A percentile compares a stretch with the other conserved stretches of the same genome.
phyloP scores from a whole-genome alignment of 2,888 invertebrate genomes.

The Abrostola triplasia region DNA sequence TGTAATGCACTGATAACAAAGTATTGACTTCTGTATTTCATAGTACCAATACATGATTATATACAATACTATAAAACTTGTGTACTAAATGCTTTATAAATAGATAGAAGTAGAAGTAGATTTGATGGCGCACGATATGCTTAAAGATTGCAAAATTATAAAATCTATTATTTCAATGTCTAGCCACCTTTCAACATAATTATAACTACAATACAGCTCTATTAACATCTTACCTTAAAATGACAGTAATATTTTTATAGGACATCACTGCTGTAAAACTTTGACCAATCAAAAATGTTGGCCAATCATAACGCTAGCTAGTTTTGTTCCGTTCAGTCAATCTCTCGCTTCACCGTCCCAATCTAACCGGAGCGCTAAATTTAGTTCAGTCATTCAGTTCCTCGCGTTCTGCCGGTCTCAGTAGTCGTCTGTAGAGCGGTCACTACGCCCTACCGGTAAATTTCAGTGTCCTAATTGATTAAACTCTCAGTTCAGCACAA shows the following conservation, averaged over 20 bases:
- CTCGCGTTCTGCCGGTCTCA: constrained; percentile 76
- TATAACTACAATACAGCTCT: too few species aligned
- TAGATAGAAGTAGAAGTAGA: too few species aligned
- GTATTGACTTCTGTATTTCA: too few species aligned
- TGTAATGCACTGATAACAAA: too few species aligned
- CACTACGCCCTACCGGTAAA: constrained; percentile 79
- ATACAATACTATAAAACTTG: too few species aligned
- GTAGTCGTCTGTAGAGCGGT: constrained; percentile 79
- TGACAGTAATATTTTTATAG: not conserved
- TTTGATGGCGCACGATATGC: too few species aligned
- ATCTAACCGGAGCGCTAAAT: constrained; percentile 25
- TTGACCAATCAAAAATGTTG: constrained; percentile 27
- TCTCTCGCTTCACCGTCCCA: constrained; percentile 20
- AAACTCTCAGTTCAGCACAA: constrained; percentile 58
- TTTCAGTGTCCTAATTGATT: constrained; percentile 69
- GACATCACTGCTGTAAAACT: constrained; percentile 20
- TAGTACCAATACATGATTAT: too few species aligned
- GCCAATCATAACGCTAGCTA: constrained; percentile 9
- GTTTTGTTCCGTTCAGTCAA: constrained; percentile 23
- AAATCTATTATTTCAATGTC: too few species aligned
- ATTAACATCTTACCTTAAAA: too few species aligned
- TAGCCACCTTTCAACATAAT: too few species aligned
- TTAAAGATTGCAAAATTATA: too few species aligned
- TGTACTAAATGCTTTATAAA: too few species aligned
- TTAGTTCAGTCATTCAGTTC: constrained; percentile 65